Percentiles rank a stretch among this genome's conserved stretches.
Conservation (phyloP, 2,797 vertebrate species). For the Coranthus polyacanthus region DNA sequence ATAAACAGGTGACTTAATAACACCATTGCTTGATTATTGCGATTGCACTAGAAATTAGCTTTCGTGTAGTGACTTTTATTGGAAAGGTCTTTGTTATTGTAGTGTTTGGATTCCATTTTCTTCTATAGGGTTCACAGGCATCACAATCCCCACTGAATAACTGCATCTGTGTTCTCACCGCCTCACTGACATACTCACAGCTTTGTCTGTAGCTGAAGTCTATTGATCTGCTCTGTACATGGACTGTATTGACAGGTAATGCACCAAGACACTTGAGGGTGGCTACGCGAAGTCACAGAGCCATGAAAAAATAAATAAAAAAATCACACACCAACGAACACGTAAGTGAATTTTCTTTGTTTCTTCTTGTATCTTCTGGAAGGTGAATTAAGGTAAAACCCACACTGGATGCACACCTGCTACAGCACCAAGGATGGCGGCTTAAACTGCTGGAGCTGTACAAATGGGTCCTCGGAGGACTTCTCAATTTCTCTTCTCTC, state of each 20-base stretch:
- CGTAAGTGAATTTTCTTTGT: neutral
- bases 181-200: conserved; percentile 16
- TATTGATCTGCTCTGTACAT: conserved; percentile 56
- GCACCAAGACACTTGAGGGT: conserved; percentile 37
- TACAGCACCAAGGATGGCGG: conserved; percentile 43
- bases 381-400: conserved; percentile 64
- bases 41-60: conserved; percentile 65
- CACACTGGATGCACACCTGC: conserved; percentile 68
- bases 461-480: conserved; percentile 78
- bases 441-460: conserved; percentile 71
- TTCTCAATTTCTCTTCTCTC: conserved; percentile 62
- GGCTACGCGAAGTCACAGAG: conserved; percentile 28
- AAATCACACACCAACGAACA: neutral
- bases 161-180: conserved; percentile 38
- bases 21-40: conserved; percentile 24
- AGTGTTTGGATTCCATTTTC: conserved; percentile 37
- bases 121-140: conserved; percentile 11
- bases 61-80: conserved; percentile 53
- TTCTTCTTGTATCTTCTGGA: neutral
- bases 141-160: conserved; percentile 31
- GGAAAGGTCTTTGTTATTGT: conserved; percentile 45
- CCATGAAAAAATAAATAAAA: conserved; percentile 6
- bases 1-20: conserved; percentile 42
- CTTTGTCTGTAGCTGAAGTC: conserved; percentile 28
- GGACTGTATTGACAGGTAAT: conserved; percentile 52